Conservation (phyloP, 2,797 vertebrate species). For the Peromyscus aztecus region DNA sequence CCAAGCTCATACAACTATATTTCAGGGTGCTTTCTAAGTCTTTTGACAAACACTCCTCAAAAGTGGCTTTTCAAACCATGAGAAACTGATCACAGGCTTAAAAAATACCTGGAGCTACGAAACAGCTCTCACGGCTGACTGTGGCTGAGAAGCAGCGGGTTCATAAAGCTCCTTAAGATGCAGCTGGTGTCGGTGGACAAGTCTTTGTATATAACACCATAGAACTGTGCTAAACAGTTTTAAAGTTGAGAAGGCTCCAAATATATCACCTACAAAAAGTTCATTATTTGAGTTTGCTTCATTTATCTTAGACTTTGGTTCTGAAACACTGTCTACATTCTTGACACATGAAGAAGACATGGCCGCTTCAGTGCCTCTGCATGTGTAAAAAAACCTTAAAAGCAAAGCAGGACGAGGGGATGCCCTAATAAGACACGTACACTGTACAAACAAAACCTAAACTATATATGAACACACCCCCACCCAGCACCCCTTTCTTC, state of each 20-base stretch:
- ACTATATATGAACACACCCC: constrained; percentile 84
- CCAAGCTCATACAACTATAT: constrained; percentile 26
- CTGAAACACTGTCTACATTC: constrained; percentile 89
- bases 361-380: constrained; percentile 85
- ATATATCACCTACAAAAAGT: constrained; percentile 83
- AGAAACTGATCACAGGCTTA: constrained; percentile 62
- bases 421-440: constrained; percentile 82
- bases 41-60: constrained; percentile 46
- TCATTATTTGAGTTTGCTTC: constrained; percentile 85
- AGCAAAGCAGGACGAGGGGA: constrained; percentile 86
- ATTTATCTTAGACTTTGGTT: constrained; percentile 87
- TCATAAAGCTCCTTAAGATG: constrained; percentile 35
- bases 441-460: constrained; percentile 87
- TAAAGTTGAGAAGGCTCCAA: constrained; percentile 83
- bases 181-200: constrained; percentile 46
- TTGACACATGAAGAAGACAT: constrained; percentile 87
- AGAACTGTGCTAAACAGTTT: constrained; percentile 70
- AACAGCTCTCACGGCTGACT: constrained; percentile 41
- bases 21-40: constrained; percentile 23
- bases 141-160: constrained; percentile 50
- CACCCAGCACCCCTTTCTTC: constrained; percentile 40
- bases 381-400: constrained; percentile 83
- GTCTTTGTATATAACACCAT: constrained; percentile 62
- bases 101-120: constrained; percentile 54
- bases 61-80: constrained; percentile 37